Evolutionary conservation across 1,140 invertebrate genomes (phyloP).

Genomic region (Cylas formicarius): DNA sequence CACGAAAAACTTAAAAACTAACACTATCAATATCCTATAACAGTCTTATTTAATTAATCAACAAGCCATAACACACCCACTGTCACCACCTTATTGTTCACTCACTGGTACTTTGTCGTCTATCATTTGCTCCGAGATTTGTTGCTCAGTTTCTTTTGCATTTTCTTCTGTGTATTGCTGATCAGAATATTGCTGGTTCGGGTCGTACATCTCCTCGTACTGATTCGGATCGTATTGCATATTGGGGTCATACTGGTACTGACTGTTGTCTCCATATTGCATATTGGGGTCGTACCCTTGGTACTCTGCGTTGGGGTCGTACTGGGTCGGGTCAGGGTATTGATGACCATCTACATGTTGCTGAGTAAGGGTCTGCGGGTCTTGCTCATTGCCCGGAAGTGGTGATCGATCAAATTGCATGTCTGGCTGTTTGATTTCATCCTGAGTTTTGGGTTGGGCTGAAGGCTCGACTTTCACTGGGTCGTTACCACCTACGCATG

Average conservation of each 20-base stretch:
- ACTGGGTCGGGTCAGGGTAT: slow-evolving; percentile 13
- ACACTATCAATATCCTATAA: too few species aligned
- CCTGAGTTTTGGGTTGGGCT: too few species aligned
- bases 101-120: too few species aligned
- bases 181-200: slow-evolving; percentile 26
- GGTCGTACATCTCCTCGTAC: slow-evolving; percentile 24
- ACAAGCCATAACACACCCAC: too few species aligned
- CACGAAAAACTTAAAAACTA: too few species aligned
- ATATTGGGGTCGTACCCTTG: slow-evolving; percentile 9
- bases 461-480: too few species aligned
- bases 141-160: slow-evolving; percentile 22
- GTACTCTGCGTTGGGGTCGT: slow-evolving; percentile 15
- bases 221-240: slow-evolving; percentile 30
- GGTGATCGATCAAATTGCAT: slow-evolving; percentile 23
- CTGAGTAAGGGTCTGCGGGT: slow-evolving; percentile 19
- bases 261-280: slow-evolving; percentile 10
- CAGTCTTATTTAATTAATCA: too few species aligned
- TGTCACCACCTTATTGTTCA: too few species aligned
- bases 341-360: slow-evolving; percentile 16
- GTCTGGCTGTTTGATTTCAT: too few species aligned
- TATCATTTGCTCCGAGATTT: too few species aligned
- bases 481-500: too few species aligned
- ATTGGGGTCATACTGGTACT: slow-evolving; percentile 25
- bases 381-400: slow-evolving; percentile 23
- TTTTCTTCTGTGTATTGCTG: slow-evolving; percentile 23